Base-by-base conservation (phyloP, 2,888 invertebrate genomes). In the Chirona hameri region DNA sequence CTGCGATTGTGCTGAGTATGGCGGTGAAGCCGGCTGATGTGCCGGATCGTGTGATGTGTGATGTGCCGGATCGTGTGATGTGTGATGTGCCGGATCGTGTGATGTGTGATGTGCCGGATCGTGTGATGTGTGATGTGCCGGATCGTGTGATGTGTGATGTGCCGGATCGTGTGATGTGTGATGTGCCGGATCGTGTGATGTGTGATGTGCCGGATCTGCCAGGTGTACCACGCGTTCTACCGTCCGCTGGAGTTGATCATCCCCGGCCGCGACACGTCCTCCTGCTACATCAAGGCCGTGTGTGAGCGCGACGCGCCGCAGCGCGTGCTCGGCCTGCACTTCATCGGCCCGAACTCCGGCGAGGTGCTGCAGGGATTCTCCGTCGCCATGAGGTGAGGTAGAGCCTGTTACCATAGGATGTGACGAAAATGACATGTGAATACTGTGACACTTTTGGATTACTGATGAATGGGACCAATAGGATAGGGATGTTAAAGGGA, bases 311-410 rank as follows among this genome's bases (percentile, higher is more conserved):
- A 9, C 10, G 52, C 7, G 24, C 46, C 76, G 10, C 76, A 76
- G 76, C 39, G 18, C 39, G 39, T 76, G 46, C 39, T 76, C 27
- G 76, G 76, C 5, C 46, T 76, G 46, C 91, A 91, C 87, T 87
- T 90, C 80, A 85, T 91, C 9, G 90, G 90, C 10, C 91, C 91
- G 0, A 90, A 91, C 87, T 91, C 92, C 79, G 91, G 91, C 2
- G 92, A 92, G 87, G 88, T 92, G 27, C 91, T 90, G 83, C 91
- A 91, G 87, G 92, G 92, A 24, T 92, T 90, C 87, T 90, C 90
- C 76, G 88, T 91, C 24, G 91, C 89, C 4, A 86, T 92, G 84
- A 90, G 89, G 86, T 86, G 89, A 82, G 89, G 89, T 39, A 39
- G 39, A 39, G 39, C 4, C 4, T 39, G 39, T 39, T 39, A 39